Percentiles rank a stretch among this genome's conserved stretches.
phyloP scores from a whole-genome alignment of 2,797 vertebrate species.

The Bufotes viridis region DNA sequence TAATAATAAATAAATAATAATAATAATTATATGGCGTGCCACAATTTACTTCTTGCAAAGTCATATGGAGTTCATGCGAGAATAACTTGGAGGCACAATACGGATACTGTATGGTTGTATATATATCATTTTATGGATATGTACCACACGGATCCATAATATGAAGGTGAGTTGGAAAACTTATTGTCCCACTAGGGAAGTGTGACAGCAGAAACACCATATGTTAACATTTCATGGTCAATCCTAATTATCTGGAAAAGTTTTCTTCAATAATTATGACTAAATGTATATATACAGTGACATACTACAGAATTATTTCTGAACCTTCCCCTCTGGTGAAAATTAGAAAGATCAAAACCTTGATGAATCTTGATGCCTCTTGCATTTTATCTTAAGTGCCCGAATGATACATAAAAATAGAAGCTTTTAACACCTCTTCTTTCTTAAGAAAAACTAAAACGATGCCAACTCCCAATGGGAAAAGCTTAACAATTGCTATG shows the following conservation, averaged over 20 bases:
- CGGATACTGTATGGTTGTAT: too few species aligned
- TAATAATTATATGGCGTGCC: too few species aligned
- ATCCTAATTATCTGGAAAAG: not conserved
- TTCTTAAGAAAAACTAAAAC: constrained; percentile 7
- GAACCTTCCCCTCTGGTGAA: not conserved
- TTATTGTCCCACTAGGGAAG: too few species aligned
- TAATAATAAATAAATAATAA: too few species aligned
- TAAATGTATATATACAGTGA: not conserved
- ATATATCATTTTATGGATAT: too few species aligned
- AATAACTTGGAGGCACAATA: too few species aligned
- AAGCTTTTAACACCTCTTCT: not conserved
- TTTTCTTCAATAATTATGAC: too few species aligned
- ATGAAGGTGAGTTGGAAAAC: too few species aligned
- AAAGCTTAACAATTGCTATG: constrained; percentile 38
- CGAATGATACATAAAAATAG: not conserved
- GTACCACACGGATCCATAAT: too few species aligned
- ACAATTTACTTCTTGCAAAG: too few species aligned
- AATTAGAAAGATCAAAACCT: not conserved
- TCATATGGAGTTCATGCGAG: too few species aligned
- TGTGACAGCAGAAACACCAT: too few species aligned
- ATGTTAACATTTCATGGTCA: not conserved
- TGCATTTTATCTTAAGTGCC: not conserved
- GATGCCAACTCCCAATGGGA: not conserved
- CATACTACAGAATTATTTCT: not conserved
- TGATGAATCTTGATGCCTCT: not conserved